Evolutionary conservation across 1,140 invertebrate species (phyloP).

Genomic region (Drosophila jambulina): DNA sequence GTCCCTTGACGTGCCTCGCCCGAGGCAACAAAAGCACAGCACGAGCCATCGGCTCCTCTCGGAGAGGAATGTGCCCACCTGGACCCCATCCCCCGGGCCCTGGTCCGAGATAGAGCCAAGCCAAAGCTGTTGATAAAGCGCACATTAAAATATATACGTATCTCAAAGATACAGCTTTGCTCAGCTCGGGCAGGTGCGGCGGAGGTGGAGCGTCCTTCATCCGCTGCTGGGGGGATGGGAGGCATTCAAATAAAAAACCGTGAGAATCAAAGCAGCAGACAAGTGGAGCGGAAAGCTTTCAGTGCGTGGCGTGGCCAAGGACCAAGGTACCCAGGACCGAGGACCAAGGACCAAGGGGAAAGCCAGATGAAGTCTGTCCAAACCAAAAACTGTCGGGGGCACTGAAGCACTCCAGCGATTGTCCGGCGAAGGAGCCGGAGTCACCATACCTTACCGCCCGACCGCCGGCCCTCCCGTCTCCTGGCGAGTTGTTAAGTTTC

Average conservation of each 20-base stretch:
- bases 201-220: slow-evolving; percentile 38
- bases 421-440: slow-evolving; percentile 43
- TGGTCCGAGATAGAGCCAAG: slow-evolving; percentile 51
- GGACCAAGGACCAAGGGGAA: slow-evolving; percentile 10
- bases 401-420: slow-evolving; percentile 52
- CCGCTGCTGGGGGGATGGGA: neutral
- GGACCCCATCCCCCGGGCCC: slow-evolving; percentile 13
- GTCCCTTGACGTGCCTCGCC: slow-evolving; percentile 52
- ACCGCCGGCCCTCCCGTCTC: slow-evolving; percentile 2
- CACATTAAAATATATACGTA: slow-evolving; percentile 82
- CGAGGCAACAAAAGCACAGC: slow-evolving; percentile 64
- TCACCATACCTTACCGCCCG: too few species aligned
- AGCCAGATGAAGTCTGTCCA: slow-evolving; percentile 35
- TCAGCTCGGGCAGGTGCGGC: slow-evolving; percentile 34
- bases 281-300: slow-evolving; percentile 80
- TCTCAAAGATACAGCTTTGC: slow-evolving; percentile 63
- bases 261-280: slow-evolving; percentile 79
- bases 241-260: slow-evolving; percentile 80
- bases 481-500: slow-evolving; percentile 65
- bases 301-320: slow-evolving; percentile 53
- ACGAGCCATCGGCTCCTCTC: slow-evolving; percentile 6
- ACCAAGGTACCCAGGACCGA: slow-evolving; percentile 15
- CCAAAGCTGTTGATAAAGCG: slow-evolving; percentile 81
- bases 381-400: slow-evolving; percentile 54
- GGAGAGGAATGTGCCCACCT: neutral